phyloP scores from a whole-genome alignment of 2,888 invertebrate genomes.

The Pecten maximus region DNA sequence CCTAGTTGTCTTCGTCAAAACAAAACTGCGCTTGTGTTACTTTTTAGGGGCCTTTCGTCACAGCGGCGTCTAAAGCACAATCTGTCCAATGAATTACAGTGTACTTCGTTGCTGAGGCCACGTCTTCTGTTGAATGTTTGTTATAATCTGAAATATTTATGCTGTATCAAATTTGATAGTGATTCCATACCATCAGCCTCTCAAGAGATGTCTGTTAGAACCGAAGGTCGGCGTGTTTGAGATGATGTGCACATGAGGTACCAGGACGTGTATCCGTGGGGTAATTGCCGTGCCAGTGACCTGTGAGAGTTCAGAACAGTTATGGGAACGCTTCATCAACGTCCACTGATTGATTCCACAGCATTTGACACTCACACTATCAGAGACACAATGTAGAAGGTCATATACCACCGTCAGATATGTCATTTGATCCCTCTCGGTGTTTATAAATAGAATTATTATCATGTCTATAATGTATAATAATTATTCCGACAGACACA shows the following conservation, averaged over 20 bases:
- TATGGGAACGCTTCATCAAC: neutral
- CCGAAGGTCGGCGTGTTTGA: neutral
- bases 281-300: neutral
- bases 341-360: neutral
- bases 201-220: neutral
- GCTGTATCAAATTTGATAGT: neutral
- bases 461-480: neutral
- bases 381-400: neutral
- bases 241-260: neutral
- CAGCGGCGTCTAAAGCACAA: neutral
- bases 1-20: too few species aligned
- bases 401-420: neutral
- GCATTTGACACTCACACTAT: neutral
- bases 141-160: neutral
- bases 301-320: neutral
- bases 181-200: neutral
- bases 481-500: neutral
- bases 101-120: neutral
- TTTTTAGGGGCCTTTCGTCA: too few species aligned
- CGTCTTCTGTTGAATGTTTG: neutral
- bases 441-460: neutral
- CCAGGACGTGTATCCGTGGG: neutral
- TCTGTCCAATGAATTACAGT: neutral
- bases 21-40: too few species aligned
- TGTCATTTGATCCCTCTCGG: neutral